Evolutionary conservation across 1,140 invertebrate species (phyloP).

Genomic region (Microplitis demolitor): DNA sequence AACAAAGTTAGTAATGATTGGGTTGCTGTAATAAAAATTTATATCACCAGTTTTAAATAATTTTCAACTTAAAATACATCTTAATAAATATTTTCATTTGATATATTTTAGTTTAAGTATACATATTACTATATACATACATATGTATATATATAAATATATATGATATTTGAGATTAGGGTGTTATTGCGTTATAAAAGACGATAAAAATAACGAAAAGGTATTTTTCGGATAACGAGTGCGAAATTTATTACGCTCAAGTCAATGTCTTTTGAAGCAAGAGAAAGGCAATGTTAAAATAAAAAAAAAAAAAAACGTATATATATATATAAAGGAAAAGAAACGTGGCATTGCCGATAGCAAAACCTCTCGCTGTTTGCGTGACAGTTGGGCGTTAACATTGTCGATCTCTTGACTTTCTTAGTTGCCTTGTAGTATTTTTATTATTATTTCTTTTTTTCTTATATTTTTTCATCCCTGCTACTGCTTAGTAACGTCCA

Average conservation of each 20-base stretch:
- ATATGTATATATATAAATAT: too few relatives aligned
- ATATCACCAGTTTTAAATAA: neutral
- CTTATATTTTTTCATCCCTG: neutral
- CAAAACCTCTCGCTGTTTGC: slow-evolving; percentile 16
- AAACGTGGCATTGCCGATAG: neutral
- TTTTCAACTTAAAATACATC: too few relatives aligned
- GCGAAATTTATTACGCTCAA: slow-evolving; percentile 19
- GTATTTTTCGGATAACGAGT: slow-evolving; percentile 21
- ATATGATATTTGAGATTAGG: too few relatives aligned
- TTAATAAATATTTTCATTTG: too few relatives aligned
- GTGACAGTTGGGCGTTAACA: slow-evolving; percentile 33
- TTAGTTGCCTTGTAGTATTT: neutral
- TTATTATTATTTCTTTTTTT: neutral
- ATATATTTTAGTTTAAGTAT: too few relatives aligned
- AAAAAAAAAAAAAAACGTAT: neutral
- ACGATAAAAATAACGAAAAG: slow-evolving; percentile 6
- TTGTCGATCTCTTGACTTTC: slow-evolving; percentile 21
- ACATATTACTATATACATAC: too few relatives aligned
- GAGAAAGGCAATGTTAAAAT: neutral
- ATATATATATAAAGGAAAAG: neutral
- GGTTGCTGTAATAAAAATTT: neutral
- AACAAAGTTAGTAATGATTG: too few relatives aligned
- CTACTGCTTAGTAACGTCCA: neutral
- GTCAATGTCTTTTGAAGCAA: neutral
- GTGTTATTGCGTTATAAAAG: neutral